Evolutionary conservation across 2,113 vertebrate genomes (phyloP), one percentile per base, ranked within the genome.

Genomic region (Cygnus buccinator): DNA sequence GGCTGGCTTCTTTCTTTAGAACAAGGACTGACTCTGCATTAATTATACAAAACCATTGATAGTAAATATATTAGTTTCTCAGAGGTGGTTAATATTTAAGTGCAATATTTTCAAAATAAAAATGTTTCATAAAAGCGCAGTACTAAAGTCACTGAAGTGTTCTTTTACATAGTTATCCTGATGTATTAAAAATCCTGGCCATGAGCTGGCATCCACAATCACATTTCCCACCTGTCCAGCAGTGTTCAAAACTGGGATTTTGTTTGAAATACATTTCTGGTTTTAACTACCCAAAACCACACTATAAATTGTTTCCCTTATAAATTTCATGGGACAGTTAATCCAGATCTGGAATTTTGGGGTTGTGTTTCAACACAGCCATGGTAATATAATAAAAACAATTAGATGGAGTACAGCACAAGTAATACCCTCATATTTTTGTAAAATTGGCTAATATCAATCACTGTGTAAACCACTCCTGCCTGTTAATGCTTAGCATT

Each of bases 301-400:
- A 74, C 54, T 87, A 41, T 76, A 90, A 83, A 62, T 75, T 80
- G 2, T 75, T 96, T 97, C 50, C 87, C 5, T 89, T 65, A 70
- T 44, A 71, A 88, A 93, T 94, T 72, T 96, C 77, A 93, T 90
- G 50, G 48, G 18, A 65, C 90, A 93, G 66, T 77, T 96, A 90
- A 93, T 83, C 72, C 54, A 80, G 80, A 95, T 55, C 44, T 93
- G 83, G 92, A 91, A 77, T 97, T 94, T 14, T 65, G 78, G 48
- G 26, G 37, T 83, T 73, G 26, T 57, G 31, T 89, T 96, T 90
- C 75, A 72, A 33, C 35, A 81, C 25, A 93, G n/a, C 8, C 39
- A 61, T 37, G 77, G 54, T 61, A 93, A 93, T 96, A 97, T 67
- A 94, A 81, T 67, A 94, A 80, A 83, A 79, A 87, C 41, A 84